Base-by-base conservation (phyloP, 2,888 invertebrate species). In the Sinohyriopsis cumingii region DNA sequence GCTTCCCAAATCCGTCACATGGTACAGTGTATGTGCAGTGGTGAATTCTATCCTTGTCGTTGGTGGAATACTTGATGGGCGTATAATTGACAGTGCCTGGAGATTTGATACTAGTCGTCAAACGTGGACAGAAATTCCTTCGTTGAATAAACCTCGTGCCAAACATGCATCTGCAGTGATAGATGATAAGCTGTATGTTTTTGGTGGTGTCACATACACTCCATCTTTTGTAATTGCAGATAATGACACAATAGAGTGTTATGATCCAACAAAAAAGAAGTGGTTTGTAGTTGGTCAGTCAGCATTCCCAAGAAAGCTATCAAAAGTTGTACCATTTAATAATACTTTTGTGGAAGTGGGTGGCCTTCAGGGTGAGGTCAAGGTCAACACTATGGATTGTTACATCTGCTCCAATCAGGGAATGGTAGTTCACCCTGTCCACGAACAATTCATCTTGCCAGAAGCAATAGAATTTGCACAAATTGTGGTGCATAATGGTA, bases 361-460 rank as follows among this genome's bases (percentile, higher is more conserved):
- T 12, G 89, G 89, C 3, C 76, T 86, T 12, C 85, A 86, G 69
- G 83, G 81, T 18, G 86, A 83, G 18, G 84, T 79, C 7, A 83
- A 79, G n/a, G 85, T 86, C 9, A 83, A 88, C 68, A 87, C 87
- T 18, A 87, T 89, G 83, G 89, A 87, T 75, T 87, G 84, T 67
- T 89, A 89, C 68, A 76, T 84, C 68, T 86, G 87, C 55, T 82
- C 78, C 5, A 78, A 76, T 5, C 77, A 77, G 28, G 78, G 77
- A 25, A 69, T 74, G n/a, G 73, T 71, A 15, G 76, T 87, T 24
- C 81, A 78, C 55, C 86, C 87, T 22, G 79, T 86, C 9, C 84
- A 87, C 9, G 89, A 89, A 72, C 88, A 89, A 71, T 88, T 86
- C 73, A 82, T 88, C 33, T 80, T 89, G 65, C 88, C 89, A 5